Evolutionary conservation across 1,140 invertebrate genomes (phyloP), one percentile per base, ranked within the genome.

Genomic region (Neodiprion pinetum): DNA sequence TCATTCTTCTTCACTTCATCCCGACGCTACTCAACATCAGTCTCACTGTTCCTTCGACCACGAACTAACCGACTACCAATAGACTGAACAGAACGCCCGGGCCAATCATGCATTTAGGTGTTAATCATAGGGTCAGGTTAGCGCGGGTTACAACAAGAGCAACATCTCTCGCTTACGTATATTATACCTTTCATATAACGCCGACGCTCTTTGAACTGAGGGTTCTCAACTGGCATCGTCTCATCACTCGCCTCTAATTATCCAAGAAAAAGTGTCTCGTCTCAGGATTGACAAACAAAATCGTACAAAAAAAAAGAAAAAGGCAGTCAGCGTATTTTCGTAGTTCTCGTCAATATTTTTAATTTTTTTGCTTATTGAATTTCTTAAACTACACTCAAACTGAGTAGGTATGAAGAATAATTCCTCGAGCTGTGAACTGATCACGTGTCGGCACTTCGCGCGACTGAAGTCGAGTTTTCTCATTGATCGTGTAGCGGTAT

Each of bases 41-140:
- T 69, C 71, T 65, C 61, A 28, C 17, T 40, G 65, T 50, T 48
- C 72, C 23, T 21, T 70, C 21, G 28, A 61, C n/a, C 47, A 50
- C 48, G 14, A 48, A 67, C 66, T 48, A n/a, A 65, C 50, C 28
- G 71, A 47, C 47, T 40, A 48, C 61, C 68, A 72, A 75, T 68
- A 67, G 65, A 14, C 66, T 61, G 74, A 74, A 74, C 73, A 77
- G 65, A 65, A 48, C 66, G 73, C 68, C 53, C 70, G 76, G 70
- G 76, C 78, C 48, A 79, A 80, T 81, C 81, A 78, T 80, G 73
- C 81, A 78, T 83, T 84, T 81, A 84, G 84, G 83, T 85, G 83
- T 84, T 85, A 85, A 85, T 83, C 81, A 82, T 83, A 83, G 82
- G 82, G 79, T 84, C 84, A 84, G 80, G 80, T 78, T 78, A 79